A percentile compares a stretch with the other conserved stretches of the same genome.
Evolutionary conservation across 1,140 invertebrate species (phyloP).

Genomic region (Nymphalis io): DNA sequence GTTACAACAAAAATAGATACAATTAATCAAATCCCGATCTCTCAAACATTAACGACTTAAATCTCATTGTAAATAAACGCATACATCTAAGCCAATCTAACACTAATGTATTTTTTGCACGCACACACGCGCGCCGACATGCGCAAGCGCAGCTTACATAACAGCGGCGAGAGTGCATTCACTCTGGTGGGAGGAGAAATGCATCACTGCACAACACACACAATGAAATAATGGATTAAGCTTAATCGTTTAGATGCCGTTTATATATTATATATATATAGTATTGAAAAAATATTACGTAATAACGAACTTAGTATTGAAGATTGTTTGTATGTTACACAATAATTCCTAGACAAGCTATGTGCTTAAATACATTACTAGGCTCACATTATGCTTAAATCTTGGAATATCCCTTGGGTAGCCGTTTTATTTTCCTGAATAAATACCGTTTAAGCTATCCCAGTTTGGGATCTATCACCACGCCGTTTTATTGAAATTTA

Average conservation of each 20-base stretch:
- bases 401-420: no score
- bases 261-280: not conserved
- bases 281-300: constrained; percentile 10
- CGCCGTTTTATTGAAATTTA: no score
- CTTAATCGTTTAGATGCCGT: constrained; percentile 33
- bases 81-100: constrained; percentile 15
- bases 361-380: not conserved
- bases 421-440: no score
- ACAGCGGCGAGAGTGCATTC: constrained; percentile 70
- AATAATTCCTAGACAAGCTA: not conserved
- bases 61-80: constrained; percentile 15
- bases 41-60: constrained; percentile 8
- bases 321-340: not conserved
- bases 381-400: no score
- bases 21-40: constrained; percentile 9
- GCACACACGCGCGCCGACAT: constrained; percentile 37
- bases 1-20: constrained; percentile 8
- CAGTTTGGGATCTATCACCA: no score
- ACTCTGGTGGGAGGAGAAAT: constrained; percentile 57
- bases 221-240: constrained; percentile 37
- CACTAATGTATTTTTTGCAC: constrained; percentile 43
- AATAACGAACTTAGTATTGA: not conserved
- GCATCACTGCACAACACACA: constrained; percentile 47
- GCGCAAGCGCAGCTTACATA: constrained; percentile 61
- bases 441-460: no score